Percentiles rank a stretch among this genome's conserved stretches.
Conservation (phyloP, 2,113 vertebrate genomes). For the Dermatemys mawii region DNA sequence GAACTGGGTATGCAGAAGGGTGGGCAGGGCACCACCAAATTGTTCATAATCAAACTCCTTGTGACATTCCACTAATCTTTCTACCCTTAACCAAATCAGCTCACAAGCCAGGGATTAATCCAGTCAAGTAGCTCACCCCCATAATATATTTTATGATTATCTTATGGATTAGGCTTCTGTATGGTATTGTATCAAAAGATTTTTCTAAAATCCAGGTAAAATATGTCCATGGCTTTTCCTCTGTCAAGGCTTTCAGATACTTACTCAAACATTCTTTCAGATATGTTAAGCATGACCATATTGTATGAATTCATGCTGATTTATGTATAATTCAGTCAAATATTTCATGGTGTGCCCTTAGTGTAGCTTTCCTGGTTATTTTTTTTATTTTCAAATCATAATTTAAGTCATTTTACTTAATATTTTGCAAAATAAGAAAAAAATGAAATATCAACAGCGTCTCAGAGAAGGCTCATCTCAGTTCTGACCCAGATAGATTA, state of each 20-base stretch:
- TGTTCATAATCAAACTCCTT: background rate
- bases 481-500: background rate
- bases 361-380: background rate
- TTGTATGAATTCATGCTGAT: constrained; percentile 28
- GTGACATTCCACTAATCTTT: background rate
- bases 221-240: constrained; percentile 43
- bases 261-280: constrained; percentile 56
- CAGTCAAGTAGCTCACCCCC: background rate
- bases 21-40: background rate
- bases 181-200: constrained; percentile 35
- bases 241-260: constrained; percentile 31
- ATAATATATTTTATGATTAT: constrained; percentile 50
- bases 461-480: background rate
- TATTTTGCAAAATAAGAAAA: background rate
- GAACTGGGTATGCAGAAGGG: background rate
- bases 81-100: background rate
- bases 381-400: background rate
- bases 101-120: background rate
- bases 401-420: background rate
- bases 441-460: background rate
- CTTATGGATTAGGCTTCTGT: constrained; percentile 39
- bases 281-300: background rate
- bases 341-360: background rate
- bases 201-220: constrained; percentile 65
- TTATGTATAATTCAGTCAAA: constrained; percentile 38